A percentile compares a stretch with the other conserved stretches of the same genome.
phyloP scores from a whole-genome alignment of 2,888 invertebrate genomes.

The Mechanitis messenoides region DNA sequence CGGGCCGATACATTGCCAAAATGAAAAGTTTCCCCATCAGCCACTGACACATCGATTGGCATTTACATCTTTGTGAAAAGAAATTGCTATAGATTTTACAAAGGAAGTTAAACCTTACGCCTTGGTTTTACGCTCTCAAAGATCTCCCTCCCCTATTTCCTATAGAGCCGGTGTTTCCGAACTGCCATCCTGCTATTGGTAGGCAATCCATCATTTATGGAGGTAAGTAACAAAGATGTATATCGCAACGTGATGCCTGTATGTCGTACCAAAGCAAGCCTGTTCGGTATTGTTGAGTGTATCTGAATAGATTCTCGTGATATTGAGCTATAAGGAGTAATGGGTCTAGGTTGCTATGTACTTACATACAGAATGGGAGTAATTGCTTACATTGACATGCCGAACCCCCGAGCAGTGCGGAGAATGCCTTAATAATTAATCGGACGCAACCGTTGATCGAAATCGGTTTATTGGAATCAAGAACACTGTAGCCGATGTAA shows the following conservation, averaged over 20 bases:
- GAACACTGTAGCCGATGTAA: not conserved
- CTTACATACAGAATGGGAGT: constrained; percentile 48
- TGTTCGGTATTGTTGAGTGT: constrained; percentile 24
- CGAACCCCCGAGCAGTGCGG: constrained; percentile 44
- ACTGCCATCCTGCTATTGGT: constrained; percentile 59
- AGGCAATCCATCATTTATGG: constrained; percentile 65
- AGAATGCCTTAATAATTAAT: constrained; percentile 69
- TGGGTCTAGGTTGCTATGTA: constrained; percentile 32
- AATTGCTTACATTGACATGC: constrained; percentile 72
- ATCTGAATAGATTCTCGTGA: constrained; percentile 42
- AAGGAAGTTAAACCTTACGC: constrained; percentile 55
- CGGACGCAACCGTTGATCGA: constrained; percentile 53
- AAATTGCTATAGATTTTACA: constrained; percentile 58
- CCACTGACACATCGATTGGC: constrained; percentile 71
- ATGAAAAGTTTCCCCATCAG: constrained; percentile 73
- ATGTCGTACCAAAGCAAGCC: constrained; percentile 27
- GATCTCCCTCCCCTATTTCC: constrained; percentile 42
- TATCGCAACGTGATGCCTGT: constrained; percentile 32
- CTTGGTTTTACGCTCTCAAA: constrained; percentile 38
- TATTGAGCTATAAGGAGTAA: constrained; percentile 40
- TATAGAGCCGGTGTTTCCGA: constrained; percentile 53
- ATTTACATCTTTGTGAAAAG: constrained; percentile 68
- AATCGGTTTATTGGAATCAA: constrained; percentile 44
- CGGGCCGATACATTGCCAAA: constrained; percentile 60
- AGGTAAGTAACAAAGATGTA: constrained; percentile 56